These are phyloP conservation scores for Drosophila kurseongensis DNA, from an alignment of 1,140 invertebrate genomes.

Conservation along the genomic window DNA sequence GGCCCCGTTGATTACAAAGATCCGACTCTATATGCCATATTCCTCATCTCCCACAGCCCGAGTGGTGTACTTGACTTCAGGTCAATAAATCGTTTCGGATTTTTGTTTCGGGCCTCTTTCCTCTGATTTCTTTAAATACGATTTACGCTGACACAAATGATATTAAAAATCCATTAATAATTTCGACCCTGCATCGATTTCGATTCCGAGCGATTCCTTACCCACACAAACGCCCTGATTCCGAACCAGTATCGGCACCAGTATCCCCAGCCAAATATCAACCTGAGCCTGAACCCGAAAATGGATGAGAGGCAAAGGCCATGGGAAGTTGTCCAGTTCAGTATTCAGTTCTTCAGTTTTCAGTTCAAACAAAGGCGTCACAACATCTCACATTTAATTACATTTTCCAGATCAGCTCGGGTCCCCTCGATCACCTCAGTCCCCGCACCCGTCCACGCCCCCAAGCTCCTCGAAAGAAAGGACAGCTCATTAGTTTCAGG, in stretches of 20 bases:
- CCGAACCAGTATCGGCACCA: not conserved
- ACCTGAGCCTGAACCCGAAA: constrained; percentile 3
- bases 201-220: constrained; percentile 34
- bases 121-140: constrained; percentile 61
- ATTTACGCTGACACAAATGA: constrained; percentile 80
- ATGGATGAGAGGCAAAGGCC: constrained; percentile 41
- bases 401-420: constrained; percentile 50
- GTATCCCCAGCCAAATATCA: constrained; percentile 5
- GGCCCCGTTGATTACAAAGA: constrained; percentile 13
- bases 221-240: constrained; percentile 7
- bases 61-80: constrained; percentile 73
- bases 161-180: constrained; percentile 84
- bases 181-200: constrained; percentile 65
- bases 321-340: constrained; percentile 40
- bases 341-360: not conserved
- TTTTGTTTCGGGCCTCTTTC: constrained; percentile 32
- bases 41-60: constrained; percentile 10
- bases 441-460: constrained; percentile 40
- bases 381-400: constrained; percentile 78
- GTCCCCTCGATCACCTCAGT: not conserved
- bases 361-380: constrained; percentile 64
- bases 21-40: constrained; percentile 6
- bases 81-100: constrained; percentile 81
- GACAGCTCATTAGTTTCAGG: constrained; percentile 30
- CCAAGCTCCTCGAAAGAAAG: constrained; percentile 8